These are phyloP conservation scores for Pelodiscus sinensis DNA, from an alignment of 2,113 vertebrate genomes.

Conservation along the genomic window DNA sequence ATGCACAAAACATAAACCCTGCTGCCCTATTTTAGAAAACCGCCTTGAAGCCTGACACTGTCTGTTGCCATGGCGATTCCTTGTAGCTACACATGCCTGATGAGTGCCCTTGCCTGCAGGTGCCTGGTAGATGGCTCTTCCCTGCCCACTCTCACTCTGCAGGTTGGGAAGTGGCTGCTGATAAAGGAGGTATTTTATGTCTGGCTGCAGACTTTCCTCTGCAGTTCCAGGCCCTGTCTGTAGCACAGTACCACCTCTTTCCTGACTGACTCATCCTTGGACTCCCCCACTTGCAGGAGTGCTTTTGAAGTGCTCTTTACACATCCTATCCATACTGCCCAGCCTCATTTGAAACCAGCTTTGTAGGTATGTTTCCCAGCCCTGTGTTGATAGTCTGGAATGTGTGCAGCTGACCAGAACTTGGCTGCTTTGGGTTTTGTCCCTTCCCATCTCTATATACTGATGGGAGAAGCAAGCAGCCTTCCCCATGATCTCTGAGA, in stretches of 20 bases:
- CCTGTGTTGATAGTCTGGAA: neutral
- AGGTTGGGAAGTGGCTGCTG: neutral
- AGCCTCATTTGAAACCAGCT: neutral
- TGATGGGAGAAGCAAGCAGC: accelerated
- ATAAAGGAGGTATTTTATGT: neutral
- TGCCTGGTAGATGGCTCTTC: constrained; percentile 7
- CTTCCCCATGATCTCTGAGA: neutral
- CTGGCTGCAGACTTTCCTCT: neutral
- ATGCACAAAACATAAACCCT: neutral
- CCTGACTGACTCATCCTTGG: neutral
- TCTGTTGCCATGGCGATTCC: constrained; percentile 28
- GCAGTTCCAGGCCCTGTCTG: neutral
- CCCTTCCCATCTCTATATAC: accelerated
- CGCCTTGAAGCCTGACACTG: constrained; percentile 14
- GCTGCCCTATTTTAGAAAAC: constrained; percentile 41
- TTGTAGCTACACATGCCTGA: neutral
- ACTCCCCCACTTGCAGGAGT: accelerated
- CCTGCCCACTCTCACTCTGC: neutral
- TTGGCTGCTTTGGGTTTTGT: neutral
- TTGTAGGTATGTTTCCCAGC: no score
- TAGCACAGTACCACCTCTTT: neutral
- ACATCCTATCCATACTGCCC: accelerated
- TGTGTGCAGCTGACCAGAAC: accelerated
- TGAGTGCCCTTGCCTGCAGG: accelerated
- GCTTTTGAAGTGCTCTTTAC: neutral